These are phyloP conservation scores for Aythya baeri DNA, from an alignment of 2,113 vertebrate genomes.

Conservation along the genomic window DNA sequence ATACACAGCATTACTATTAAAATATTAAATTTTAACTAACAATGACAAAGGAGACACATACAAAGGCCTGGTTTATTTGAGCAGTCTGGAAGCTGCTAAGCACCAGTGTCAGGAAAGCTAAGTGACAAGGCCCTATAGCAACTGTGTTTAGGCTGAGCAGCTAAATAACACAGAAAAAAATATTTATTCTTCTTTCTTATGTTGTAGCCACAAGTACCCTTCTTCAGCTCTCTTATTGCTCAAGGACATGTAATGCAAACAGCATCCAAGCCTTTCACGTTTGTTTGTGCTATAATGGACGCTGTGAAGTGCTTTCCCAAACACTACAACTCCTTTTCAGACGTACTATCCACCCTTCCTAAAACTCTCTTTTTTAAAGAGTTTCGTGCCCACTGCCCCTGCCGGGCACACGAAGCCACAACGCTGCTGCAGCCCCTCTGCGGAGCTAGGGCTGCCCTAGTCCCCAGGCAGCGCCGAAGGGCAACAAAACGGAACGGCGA, in stretches of 20 bases:
- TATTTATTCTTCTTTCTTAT: not conserved
- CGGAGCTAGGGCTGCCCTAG: not conserved
- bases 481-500: no score
- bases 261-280: accelerated
- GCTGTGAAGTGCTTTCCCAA: not conserved
- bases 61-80: not conserved
- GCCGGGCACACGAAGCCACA: not conserved
- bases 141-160: not conserved
- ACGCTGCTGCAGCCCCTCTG: no score
- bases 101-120: not conserved
- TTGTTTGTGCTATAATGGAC: not conserved
- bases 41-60: not conserved
- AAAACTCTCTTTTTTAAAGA: no score
- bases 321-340: no score
- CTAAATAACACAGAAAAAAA: not conserved
- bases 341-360: accelerated
- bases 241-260: accelerated
- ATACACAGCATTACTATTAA: not conserved
- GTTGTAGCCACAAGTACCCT: not conserved
- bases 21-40: not conserved
- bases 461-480: not conserved
- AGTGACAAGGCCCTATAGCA: no score
- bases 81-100: not conserved
- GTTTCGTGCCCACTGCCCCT: accelerated
- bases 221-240: not conserved